A percentile compares a stretch with the other conserved stretches of the same genome.
Conservation (phyloP, 2,888 invertebrate species). For the Papilio elwesi region DNA sequence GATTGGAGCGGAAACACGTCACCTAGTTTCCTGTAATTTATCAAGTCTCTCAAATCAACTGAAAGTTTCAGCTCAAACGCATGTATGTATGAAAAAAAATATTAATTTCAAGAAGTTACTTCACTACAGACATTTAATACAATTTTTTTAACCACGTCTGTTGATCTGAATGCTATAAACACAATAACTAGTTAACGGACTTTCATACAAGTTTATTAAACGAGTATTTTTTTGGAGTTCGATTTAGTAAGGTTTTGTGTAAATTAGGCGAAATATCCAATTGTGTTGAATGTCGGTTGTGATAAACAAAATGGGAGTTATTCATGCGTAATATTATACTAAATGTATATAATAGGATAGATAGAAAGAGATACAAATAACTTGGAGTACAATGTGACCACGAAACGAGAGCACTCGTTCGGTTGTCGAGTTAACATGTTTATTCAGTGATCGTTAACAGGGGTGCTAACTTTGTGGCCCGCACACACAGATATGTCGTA, state of each 20-base stretch:
- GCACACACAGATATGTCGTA: not conserved
- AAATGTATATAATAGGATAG: not conserved
- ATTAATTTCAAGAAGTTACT: not conserved
- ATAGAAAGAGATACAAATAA: not conserved
- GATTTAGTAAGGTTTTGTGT: no score
- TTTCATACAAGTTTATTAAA: no score
- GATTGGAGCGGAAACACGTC: constrained; percentile 19
- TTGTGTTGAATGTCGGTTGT: no score
- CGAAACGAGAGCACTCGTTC: constrained; percentile 12
- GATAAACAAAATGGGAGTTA: no score
- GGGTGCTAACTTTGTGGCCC: not conserved
- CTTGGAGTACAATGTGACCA: constrained; percentile 1
- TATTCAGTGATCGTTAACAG: constrained; percentile 6
- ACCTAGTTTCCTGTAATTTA: constrained; percentile 11
- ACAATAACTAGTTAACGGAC: no score
- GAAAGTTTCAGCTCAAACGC: not conserved
- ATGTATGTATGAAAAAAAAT: not conserved
- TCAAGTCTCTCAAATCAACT: not conserved
- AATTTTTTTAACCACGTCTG: no score
- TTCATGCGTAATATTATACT: no score
- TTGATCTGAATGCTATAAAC: no score
- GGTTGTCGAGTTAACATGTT: not conserved
- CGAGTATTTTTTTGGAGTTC: no score
- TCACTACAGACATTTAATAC: no score
- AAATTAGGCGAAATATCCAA: no score